phyloP scores from a whole-genome alignment of 2,888 invertebrate genomes.

The Teleiodes luculella region DNA sequence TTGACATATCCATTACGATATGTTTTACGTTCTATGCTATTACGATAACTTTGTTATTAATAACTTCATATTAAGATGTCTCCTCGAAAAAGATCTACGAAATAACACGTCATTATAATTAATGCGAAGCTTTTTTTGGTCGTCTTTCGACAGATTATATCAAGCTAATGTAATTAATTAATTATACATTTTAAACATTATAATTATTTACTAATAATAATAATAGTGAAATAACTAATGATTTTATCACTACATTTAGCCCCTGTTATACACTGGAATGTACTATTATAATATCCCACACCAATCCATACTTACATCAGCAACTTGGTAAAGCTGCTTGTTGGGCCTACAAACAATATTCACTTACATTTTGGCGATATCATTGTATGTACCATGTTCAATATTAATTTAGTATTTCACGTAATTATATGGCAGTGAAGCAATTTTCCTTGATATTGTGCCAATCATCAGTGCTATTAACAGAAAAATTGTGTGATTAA shows the following conservation, averaged over 20 bases:
- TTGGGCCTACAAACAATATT: neutral
- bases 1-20: slow-evolving; percentile 1
- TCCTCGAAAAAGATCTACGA: neutral
- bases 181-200: slow-evolving; percentile 1
- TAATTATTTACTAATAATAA: no score
- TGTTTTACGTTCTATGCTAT: neutral
- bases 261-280: slow-evolving; percentile 4
- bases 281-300: neutral
- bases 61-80: neutral
- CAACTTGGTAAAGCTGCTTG: neutral
- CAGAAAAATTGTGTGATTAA: no score
- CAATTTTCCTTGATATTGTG: no score
- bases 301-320: neutral
- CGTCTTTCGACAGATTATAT: slow-evolving; percentile 4
- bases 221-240: neutral
- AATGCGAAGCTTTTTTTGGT: slow-evolving; percentile 9
- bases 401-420: slow-evolving; percentile 5
- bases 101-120: neutral
- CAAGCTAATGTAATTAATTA: slow-evolving; percentile 4
- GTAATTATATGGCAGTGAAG: slow-evolving; percentile 14
- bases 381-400: neutral
- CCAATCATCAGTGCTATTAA: no score
- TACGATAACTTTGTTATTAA: neutral
- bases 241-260: neutral
- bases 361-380: neutral